Evolutionary conservation across 2,797 vertebrate species (phyloP).

Genomic region (Gorsachius magnificus): DNA sequence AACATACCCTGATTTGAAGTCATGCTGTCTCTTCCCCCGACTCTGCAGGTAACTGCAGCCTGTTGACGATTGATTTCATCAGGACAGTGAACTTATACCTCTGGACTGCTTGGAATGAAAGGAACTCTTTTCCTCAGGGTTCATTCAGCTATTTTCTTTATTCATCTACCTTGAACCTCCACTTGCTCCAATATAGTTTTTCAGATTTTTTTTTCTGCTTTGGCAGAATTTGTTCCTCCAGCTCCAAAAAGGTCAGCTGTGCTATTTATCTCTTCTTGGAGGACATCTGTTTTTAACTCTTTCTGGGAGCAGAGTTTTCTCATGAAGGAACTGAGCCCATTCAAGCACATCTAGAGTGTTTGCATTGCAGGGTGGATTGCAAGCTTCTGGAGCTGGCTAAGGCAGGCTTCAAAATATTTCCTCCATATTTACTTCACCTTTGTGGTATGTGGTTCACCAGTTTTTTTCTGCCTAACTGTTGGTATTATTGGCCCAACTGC

Average conservation of each 20-base stretch:
- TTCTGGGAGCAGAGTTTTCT: background rate
- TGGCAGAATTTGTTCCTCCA: background rate
- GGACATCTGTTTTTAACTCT: background rate
- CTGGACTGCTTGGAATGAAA: slow-evolving; percentile 55
- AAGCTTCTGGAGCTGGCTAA: background rate
- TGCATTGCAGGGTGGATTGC: background rate
- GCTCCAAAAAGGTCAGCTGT: background rate
- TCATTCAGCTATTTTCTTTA: slow-evolving; percentile 17
- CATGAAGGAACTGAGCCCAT: background rate
- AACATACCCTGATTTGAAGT: background rate
- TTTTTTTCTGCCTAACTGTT: background rate
- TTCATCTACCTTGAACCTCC: background rate
- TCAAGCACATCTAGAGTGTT: background rate
- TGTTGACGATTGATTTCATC: slow-evolving; percentile 13
- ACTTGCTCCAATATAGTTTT: background rate
- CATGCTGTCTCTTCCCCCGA: background rate
- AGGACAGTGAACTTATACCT: slow-evolving; percentile 11
- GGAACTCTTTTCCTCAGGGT: slow-evolving; percentile 55
- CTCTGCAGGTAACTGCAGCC: background rate
- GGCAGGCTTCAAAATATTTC: background rate
- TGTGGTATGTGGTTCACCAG: background rate
- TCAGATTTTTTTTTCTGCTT: background rate
- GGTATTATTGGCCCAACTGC: background rate
- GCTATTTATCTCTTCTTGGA: background rate
- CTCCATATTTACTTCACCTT: background rate